phyloP scores from a whole-genome alignment of 2,888 invertebrate species.

The Digitonthophagus gazella region DNA sequence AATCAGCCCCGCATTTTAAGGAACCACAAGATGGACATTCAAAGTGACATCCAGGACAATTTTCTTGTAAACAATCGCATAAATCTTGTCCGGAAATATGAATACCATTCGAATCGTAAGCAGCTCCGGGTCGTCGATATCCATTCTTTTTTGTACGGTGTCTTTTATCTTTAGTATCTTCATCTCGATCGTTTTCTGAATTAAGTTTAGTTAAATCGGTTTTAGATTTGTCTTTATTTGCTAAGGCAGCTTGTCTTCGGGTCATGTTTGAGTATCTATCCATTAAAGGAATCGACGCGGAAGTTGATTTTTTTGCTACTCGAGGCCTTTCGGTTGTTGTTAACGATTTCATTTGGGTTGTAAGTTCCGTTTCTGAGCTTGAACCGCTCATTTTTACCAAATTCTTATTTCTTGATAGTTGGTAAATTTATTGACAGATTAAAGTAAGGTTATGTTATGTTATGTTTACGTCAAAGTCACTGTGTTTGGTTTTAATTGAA shows the following conservation, averaged over 20 bases:
- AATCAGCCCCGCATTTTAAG: conserved; percentile 76
- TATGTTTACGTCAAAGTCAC: too few relatives aligned
- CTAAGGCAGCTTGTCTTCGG: conserved; percentile 31
- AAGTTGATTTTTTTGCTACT: conserved; percentile 34
- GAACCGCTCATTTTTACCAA: background rate
- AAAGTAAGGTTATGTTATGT: background rate
- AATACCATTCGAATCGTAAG: conserved; percentile 72
- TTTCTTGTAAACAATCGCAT: conserved; percentile 79
- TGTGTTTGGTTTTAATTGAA: too few relatives aligned
- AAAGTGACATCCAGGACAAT: conserved; percentile 84
- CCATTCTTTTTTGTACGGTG: conserved; percentile 74
- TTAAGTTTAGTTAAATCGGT: conserved; percentile 20
- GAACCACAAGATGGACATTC: conserved; percentile 73
- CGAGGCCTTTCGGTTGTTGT: conserved; percentile 24
- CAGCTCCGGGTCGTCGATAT: conserved; percentile 44
- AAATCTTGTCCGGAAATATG: conserved; percentile 67
- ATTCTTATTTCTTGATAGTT: background rate
- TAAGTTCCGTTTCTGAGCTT: background rate
- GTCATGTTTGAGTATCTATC: conserved; percentile 23
- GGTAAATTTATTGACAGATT: too few relatives aligned
- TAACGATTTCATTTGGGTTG: conserved; percentile 13
- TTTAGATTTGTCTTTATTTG: conserved; percentile 28
- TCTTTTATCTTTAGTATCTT: conserved; percentile 74
- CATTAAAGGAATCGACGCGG: conserved; percentile 17
- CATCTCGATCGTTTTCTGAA: conserved; percentile 37